Conservation (phyloP, 2,797 vertebrate species). For the Spondyliosoma cantharus region DNA sequence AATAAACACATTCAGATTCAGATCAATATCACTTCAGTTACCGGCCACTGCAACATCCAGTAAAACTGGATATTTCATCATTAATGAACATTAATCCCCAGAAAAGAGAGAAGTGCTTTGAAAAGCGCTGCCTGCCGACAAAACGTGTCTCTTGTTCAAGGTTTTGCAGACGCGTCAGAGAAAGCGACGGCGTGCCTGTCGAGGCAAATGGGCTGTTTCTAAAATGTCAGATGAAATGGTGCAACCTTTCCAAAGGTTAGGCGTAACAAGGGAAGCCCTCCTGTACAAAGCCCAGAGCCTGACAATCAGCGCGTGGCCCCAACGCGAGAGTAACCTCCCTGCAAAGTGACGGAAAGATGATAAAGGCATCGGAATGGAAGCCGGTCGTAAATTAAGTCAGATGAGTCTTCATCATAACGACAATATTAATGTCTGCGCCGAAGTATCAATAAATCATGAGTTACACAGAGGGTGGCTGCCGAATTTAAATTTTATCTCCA, state of each 20-base stretch:
- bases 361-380: slow-evolving; percentile 53
- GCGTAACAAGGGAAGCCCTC: slow-evolving; percentile 61
- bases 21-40: background rate
- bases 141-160: slow-evolving; percentile 8
- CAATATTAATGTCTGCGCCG: slow-evolving; percentile 68
- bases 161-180: slow-evolving; percentile 27
- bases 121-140: too few species aligned
- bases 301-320: slow-evolving; percentile 30
- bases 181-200: slow-evolving; percentile 11
- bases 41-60: too few species aligned
- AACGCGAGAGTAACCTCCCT: slow-evolving; percentile 44
- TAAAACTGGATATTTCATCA: background rate
- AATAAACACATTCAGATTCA: slow-evolving; percentile 1
- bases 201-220: slow-evolving; percentile 65
- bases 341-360: slow-evolving; percentile 49
- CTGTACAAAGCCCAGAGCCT: slow-evolving; percentile 52
- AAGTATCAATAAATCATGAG: slow-evolving; percentile 73
- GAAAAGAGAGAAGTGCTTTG: background rate
- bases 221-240: slow-evolving; percentile 76
- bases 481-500: slow-evolving; percentile 65
- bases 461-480: slow-evolving; percentile 48
- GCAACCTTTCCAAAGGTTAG: slow-evolving; percentile 81
- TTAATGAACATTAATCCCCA: background rate
- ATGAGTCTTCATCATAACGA: slow-evolving; percentile 61
- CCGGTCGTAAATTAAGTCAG: slow-evolving; percentile 55